Conservation (phyloP, 2,888 invertebrate species). For the Ischnus inquisitorius region DNA sequence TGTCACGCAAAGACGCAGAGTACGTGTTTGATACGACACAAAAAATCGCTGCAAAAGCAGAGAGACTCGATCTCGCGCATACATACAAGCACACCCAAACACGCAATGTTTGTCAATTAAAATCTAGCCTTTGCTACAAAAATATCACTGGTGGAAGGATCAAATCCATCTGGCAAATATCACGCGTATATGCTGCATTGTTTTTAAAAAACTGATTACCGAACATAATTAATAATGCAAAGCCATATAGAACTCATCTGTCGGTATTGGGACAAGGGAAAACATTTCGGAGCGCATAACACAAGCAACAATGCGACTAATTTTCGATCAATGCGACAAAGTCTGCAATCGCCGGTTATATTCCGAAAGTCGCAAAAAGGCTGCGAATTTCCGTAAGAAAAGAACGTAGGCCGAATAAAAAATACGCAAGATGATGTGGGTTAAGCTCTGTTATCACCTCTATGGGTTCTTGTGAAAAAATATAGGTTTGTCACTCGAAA, state of each 20-base stretch:
- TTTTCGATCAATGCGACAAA: background rate
- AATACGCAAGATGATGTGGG: background rate
- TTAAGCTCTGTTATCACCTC: background rate
- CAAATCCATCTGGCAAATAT: background rate
- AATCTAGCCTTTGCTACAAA: constrained; percentile 7
- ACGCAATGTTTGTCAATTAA: constrained; percentile 28
- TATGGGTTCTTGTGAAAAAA: background rate
- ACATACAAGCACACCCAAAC: background rate
- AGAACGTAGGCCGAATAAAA: background rate
- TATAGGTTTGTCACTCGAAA: background rate
- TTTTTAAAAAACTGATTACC: background rate
- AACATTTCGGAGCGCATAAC: background rate
- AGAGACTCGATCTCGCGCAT: background rate
- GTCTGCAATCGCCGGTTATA: background rate
- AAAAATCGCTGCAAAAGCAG: constrained; percentile 17
- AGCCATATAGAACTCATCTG: background rate
- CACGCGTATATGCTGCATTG: background rate
- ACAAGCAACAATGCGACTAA: background rate
- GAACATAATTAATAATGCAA: background rate
- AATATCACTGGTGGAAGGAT: background rate
- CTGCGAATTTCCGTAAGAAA: background rate
- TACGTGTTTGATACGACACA: constrained; percentile 44
- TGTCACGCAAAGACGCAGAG: constrained; percentile 9
- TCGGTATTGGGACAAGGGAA: background rate
- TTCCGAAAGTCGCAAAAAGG: background rate